Evolutionary conservation across 2,888 invertebrate genomes (phyloP).

Genomic region (Eretmocerus hayati): DNA sequence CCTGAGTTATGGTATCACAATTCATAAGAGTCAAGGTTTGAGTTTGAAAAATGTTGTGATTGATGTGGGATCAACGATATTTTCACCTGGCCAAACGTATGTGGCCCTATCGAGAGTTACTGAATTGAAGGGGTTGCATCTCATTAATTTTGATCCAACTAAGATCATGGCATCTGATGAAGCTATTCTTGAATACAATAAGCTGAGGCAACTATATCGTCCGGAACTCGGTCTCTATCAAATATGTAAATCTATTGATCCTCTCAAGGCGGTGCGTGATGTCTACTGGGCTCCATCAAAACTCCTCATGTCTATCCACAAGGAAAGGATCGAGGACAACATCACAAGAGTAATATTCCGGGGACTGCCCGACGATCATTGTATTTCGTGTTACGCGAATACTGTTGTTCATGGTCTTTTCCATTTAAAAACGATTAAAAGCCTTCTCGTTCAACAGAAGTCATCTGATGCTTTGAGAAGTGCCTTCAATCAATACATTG

Average conservation of each 20-base stretch:
- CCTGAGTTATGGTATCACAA: no score
- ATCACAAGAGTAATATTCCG: no score
- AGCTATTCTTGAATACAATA: constrained; percentile 25
- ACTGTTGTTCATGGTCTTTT: background rate
- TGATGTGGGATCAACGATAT: constrained; percentile 17
- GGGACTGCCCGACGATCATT: no score
- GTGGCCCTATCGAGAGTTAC: constrained; percentile 25
- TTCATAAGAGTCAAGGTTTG: no score
- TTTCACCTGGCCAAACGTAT: constrained; percentile 24
- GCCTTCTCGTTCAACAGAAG: background rate
- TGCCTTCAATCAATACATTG: background rate
- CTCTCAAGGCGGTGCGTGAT: background rate
- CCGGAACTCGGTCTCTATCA: constrained; percentile 7
- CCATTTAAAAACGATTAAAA: background rate
- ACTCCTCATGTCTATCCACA: no score
- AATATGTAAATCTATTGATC: background rate
- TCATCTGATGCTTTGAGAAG: background rate
- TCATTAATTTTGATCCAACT: constrained; percentile 21
- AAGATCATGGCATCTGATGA: constrained; percentile 17
- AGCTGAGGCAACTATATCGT: constrained; percentile 18
- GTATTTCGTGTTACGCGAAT: no score
- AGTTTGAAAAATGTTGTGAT: no score
- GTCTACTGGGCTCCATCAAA: no score
- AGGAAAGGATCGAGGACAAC: no score
- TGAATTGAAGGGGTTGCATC: constrained; percentile 16